Evolutionary conservation across 2,797 vertebrate species (phyloP).

Genomic region (Psittacula echo): DNA sequence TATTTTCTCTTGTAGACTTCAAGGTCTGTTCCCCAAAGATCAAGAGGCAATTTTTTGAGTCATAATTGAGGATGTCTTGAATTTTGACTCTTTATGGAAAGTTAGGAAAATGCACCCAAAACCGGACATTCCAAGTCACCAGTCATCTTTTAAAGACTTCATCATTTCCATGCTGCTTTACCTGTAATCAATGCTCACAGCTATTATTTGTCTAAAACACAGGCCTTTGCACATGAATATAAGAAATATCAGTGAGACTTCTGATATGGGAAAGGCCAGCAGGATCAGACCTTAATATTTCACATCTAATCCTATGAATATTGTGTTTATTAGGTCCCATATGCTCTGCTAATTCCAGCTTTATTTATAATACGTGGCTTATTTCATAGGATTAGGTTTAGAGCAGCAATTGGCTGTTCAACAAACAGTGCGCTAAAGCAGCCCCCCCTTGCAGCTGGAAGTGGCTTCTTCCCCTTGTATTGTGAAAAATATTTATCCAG

Average conservation of each 20-base stretch:
- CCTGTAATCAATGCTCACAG: not conserved
- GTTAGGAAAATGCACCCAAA: not conserved
- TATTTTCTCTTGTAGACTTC: not conserved
- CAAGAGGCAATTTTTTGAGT: not conserved
- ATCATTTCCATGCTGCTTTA: not conserved
- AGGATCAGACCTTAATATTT: constrained; percentile 21
- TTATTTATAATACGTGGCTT: not conserved
- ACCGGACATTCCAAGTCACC: not conserved
- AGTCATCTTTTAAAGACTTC: not conserved
- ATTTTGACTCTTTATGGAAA: not conserved
- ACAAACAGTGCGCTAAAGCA: not conserved
- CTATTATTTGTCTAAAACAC: not conserved
- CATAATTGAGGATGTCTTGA: not conserved
- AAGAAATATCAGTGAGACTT: not conserved
- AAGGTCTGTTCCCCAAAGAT: not conserved
- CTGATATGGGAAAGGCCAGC: not conserved
- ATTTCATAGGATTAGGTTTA: constrained; percentile 53
- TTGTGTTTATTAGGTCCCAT: constrained; percentile 35
- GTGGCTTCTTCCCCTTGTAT: not conserved
- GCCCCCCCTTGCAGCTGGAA: not conserved
- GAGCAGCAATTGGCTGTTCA: not conserved
- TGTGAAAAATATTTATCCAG: not conserved
- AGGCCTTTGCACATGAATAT: not conserved
- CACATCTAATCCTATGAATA: constrained; percentile 30
- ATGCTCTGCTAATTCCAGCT: constrained; percentile 39